Evolutionary conservation across 2,888 invertebrate species (phyloP).

Genomic region (Tanytarsus gracilentus): DNA sequence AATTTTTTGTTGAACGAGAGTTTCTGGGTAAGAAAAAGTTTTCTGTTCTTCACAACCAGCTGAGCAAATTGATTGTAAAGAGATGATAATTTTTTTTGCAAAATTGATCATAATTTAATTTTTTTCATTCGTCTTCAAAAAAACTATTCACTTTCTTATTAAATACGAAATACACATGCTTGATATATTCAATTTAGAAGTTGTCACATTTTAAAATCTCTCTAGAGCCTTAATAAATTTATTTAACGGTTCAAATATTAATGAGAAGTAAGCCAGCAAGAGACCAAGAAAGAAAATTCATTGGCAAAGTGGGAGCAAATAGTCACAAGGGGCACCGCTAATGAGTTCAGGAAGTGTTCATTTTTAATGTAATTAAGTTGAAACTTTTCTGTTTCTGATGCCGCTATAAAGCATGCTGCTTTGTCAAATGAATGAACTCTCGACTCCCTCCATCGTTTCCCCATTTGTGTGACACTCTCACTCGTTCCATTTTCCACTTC

Average conservation of each 20-base stretch:
- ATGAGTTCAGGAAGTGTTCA: conserved; percentile 25
- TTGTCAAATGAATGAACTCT: neutral
- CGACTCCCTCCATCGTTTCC: neutral
- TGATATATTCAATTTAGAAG: no score
- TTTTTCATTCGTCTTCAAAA: no score
- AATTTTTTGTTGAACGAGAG: neutral
- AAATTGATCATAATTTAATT: conserved; percentile 5
- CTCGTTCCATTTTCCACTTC: neutral
- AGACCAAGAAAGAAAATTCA: no score
- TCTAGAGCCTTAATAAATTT: no score
- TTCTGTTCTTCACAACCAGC: conserved; percentile 11
- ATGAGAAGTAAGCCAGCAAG: no score
- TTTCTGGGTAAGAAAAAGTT: conserved; percentile 11
- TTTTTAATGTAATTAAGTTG: conserved; percentile 22
- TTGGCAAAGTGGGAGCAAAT: no score
- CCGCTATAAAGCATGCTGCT: neutral
- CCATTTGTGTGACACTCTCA: neutral
- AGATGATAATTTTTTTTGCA: conserved; percentile 19
- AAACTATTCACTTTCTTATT: no score
- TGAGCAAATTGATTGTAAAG: conserved; percentile 25
- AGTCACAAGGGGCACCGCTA: conserved; percentile 2
- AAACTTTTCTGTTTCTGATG: neutral
- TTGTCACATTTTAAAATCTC: no score
- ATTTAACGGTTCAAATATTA: no score
- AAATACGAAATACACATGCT: no score